Evolutionary conservation across 37 sponge, comb jelly and placozoan species (phyloP).

Genomic region (Beroe ovata): DNA sequence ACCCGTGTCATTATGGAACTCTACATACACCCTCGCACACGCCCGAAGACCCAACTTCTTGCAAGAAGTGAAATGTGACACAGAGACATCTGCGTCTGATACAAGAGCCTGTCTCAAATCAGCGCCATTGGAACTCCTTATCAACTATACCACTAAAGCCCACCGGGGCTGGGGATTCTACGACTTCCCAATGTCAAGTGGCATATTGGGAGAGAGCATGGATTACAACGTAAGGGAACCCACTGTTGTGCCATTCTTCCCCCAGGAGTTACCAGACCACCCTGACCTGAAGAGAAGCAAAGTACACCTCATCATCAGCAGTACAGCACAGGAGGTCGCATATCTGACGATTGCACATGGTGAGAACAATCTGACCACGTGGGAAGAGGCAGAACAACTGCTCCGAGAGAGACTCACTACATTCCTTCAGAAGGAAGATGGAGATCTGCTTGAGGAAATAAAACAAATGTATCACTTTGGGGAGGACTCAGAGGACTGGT

Average conservation of each 20-base stretch:
- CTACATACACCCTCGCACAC: neutral
- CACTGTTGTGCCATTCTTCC: neutral
- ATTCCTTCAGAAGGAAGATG: neutral
- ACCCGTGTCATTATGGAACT: slow-evolving; percentile 3
- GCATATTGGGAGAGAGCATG: slow-evolving; percentile 38
- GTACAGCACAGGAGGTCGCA: slow-evolving; percentile 9
- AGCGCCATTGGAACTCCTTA: neutral
- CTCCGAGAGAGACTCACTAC: neutral
- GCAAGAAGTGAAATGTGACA: slow-evolving; percentile 13
- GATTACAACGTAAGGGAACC: slow-evolving; percentile 48
- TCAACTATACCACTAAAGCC: neutral
- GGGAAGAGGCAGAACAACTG: neutral
- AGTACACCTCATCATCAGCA: neutral
- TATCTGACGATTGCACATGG: neutral
- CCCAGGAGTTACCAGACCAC: slow-evolving; percentile 43
- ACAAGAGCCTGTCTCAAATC: neutral
- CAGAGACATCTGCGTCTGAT: neutral
- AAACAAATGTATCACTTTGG: neutral
- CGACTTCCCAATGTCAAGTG: slow-evolving; percentile 28
- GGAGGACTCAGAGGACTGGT: neutral
- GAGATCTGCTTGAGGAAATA: neutral
- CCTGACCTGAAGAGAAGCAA: neutral
- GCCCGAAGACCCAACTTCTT: slow-evolving; percentile 20
- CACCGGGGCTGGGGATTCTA: slow-evolving; percentile 52
- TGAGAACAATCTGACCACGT: neutral